Evolutionary conservation across 2,888 invertebrate species (phyloP).

Genomic region (Stomorhina lunata): DNA sequence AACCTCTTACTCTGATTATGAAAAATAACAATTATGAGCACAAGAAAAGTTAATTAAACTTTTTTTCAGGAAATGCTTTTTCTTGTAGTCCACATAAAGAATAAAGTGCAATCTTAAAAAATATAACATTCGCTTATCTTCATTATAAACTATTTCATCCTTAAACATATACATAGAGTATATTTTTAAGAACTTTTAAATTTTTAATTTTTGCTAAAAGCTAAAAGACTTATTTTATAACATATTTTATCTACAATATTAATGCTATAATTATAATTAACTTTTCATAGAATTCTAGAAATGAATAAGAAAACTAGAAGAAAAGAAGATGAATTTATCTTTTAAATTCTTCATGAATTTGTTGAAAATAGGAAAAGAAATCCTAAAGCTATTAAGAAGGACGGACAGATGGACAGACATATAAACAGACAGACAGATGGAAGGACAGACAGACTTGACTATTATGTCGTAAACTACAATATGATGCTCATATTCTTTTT

Average conservation of each 20-base stretch:
- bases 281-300: slow-evolving; percentile 35
- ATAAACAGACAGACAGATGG: no score
- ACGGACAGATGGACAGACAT: no score
- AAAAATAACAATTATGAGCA: not conserved
- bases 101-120: not conserved
- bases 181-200: slow-evolving; percentile 24
- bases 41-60: slow-evolving; percentile 26
- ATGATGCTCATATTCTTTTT: slow-evolving; percentile 25
- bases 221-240: not conserved
- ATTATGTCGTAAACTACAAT: slow-evolving; percentile 37
- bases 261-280: slow-evolving; percentile 45
- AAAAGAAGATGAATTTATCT: slow-evolving; percentile 31
- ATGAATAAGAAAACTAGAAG: not conserved
- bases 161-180: slow-evolving; percentile 17
- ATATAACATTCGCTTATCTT: slow-evolving; percentile 2
- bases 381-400: slow-evolving; percentile 39
- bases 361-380: not conserved
- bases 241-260: slow-evolving; percentile 16
- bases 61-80: slow-evolving; percentile 27
- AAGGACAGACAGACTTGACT: no score
- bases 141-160: slow-evolving; percentile 34
- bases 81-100: not conserved
- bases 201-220: slow-evolving; percentile 4
- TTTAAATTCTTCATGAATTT: slow-evolving; percentile 40
- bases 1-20: not conserved